phyloP scores from a whole-genome alignment of 2,797 vertebrate species.

The Sphenodon punctatus region DNA sequence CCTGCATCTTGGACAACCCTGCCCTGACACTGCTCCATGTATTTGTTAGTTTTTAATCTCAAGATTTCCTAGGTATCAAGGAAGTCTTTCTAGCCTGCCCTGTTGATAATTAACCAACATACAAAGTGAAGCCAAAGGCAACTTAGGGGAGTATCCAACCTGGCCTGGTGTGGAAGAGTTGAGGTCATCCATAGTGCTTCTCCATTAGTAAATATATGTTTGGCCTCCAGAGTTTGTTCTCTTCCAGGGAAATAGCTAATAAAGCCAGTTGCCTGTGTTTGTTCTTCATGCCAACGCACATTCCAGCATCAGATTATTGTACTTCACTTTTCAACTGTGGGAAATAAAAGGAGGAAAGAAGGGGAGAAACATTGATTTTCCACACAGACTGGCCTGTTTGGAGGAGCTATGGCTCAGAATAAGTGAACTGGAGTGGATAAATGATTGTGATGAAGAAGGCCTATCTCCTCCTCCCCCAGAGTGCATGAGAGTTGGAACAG shows the following conservation, averaged over 20 bases:
- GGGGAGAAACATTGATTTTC: slow-evolving; percentile 29
- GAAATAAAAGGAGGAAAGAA: not conserved
- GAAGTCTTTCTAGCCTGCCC: slow-evolving; percentile 40
- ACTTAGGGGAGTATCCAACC: slow-evolving; percentile 51
- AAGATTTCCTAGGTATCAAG: slow-evolving; percentile 11
- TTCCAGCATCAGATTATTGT: slow-evolving; percentile 70
- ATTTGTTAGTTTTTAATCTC: slow-evolving; percentile 19
- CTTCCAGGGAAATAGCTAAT: slow-evolving; percentile 75
- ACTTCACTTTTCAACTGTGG: slow-evolving; percentile 60
- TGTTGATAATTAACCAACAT: slow-evolving; percentile 13
- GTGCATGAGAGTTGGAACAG: no score
- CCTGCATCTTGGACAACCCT: no score
- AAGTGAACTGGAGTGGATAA: not conserved
- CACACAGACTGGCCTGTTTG: slow-evolving; percentile 29
- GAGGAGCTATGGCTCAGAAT: not conserved
- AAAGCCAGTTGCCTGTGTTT: slow-evolving; percentile 65
- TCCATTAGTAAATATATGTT: slow-evolving; percentile 69
- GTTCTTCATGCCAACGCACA: slow-evolving; percentile 66
- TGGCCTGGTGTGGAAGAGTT: slow-evolving; percentile 21
- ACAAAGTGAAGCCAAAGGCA: slow-evolving; percentile 30
- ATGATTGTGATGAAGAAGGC: no score
- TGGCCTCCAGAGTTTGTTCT: slow-evolving; percentile 67
- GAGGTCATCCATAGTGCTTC: slow-evolving; percentile 54
- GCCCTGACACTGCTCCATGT: no score
- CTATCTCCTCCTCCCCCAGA: no score